Base-by-base conservation (phyloP, 1,140 invertebrate species). In the Anoplophora glabripennis region DNA sequence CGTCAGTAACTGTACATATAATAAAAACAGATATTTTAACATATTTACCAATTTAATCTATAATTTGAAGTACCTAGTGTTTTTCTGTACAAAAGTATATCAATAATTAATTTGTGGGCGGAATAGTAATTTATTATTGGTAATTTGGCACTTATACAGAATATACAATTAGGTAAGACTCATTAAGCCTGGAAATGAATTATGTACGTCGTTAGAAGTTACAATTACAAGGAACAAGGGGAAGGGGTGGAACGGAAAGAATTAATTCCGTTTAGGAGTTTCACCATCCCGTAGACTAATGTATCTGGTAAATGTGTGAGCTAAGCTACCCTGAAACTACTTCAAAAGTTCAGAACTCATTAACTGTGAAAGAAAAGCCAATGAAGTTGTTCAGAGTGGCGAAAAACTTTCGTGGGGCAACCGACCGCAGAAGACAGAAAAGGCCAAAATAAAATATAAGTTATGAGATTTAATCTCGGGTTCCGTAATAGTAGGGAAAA, bases 401-500 rank as follows among this genome's bases (percentile, higher is more conserved):
- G 53, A 59, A 59, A 65, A 61, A 62, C 46, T 28, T 28, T 28
- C 21, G 21, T 28, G 21, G 21, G 64, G 53, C 38, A 52, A 49
- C 42, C 63, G 59, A 61, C 40, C 18, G 21, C 52, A 21, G 41
- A 54, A 54, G 18, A 44, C 56, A 65, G 60, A 57, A 65, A 40
- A 65, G 53, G 49, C 49, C 61, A 59, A 66, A 70, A 70, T 70
- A 68, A 70, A 70, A 70, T 68, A 70, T 70, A 71, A 69, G 60
- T 71, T 71, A 71, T 67, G 69, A 60, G 64, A 70, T 71, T 71
- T 71, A 71, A 71, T 71, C 69, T 71, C 64, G 68, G 54, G 57
- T 42, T 57, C 35, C 36, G 57, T 53, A 58, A 59, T 48, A 55
- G 53, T 63, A 57, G 64, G 66, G 66, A 65, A 66, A 69, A 65